A percentile compares a stretch with the other conserved stretches of the same genome.
phyloP scores from a whole-genome alignment of 2,113 vertebrate genomes.

The Leucoraja erinaceus region DNA sequence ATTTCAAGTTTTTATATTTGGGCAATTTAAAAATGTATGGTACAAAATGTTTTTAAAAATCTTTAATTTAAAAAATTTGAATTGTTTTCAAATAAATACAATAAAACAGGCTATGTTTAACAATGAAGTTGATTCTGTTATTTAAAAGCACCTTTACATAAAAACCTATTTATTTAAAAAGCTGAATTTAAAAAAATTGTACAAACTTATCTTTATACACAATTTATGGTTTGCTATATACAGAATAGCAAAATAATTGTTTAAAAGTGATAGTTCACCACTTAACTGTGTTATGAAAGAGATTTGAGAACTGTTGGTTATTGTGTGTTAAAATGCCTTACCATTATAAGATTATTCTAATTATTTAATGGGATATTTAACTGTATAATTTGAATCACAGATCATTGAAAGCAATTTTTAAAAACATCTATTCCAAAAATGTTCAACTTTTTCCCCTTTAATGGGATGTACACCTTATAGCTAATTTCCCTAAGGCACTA shows the following conservation, averaged over 20 bases:
- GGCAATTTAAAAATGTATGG: neutral
- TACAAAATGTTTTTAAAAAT: neutral
- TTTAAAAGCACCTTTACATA: slow-evolving; percentile 33
- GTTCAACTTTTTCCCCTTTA: neutral
- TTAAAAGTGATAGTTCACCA: neutral
- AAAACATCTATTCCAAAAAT: neutral
- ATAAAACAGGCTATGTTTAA: neutral
- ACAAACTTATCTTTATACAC: neutral
- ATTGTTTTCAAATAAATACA: neutral
- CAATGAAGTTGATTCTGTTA: slow-evolving; percentile 5
- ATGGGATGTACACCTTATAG: neutral
- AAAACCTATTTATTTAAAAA: slow-evolving; percentile 25
- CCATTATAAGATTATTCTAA: neutral
- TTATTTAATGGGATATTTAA: neutral
- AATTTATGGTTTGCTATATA: slow-evolving; percentile 19
- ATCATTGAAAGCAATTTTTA: neutral
- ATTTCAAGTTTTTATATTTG: neutral
- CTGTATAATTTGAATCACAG: neutral
- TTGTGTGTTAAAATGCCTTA: no score
- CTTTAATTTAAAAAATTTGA: slow-evolving; percentile 6
- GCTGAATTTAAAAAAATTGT: neutral
- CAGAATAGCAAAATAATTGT: neutral
- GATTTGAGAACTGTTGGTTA: neutral
- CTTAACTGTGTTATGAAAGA: neutral
- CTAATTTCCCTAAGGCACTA: slow-evolving; percentile 26